phyloP scores from a whole-genome alignment of 2,888 invertebrate genomes.

The Homarus gammarus region DNA sequence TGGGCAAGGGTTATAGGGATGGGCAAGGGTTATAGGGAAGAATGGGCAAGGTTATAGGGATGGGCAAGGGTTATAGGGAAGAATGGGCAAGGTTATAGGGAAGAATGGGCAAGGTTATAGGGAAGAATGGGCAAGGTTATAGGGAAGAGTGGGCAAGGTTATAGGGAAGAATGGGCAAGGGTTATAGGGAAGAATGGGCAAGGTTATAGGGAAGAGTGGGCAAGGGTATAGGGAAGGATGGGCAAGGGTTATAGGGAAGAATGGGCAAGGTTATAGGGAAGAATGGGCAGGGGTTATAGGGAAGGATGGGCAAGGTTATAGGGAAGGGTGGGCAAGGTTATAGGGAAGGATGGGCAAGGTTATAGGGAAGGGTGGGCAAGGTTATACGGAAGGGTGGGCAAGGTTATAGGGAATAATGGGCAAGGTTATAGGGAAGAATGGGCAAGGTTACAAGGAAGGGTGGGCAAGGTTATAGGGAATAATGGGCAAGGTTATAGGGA shows the following conservation, averaged over 20 bases:
- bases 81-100: too few relatives aligned
- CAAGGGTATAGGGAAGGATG: background rate
- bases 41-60: too few relatives aligned
- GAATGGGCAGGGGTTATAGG: background rate
- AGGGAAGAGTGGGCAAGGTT: background rate
- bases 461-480: background rate
- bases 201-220: too few relatives aligned
- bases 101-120: too few relatives aligned
- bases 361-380: background rate
- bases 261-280: slow-evolving; percentile 15
- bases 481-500: too few relatives aligned
- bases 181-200: too few relatives aligned
- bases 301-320: background rate
- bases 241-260: slow-evolving; percentile 22
- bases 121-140: too few relatives aligned
- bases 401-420: background rate
- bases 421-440: background rate
- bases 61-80: too few relatives aligned
- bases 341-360: background rate
- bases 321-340: background rate
- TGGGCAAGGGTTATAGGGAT: too few relatives aligned
- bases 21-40: too few relatives aligned
- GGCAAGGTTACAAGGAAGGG: background rate
- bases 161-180: background rate
- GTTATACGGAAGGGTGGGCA: background rate